Conservation (phyloP, 1,140 invertebrate genomes). For the Drosophila setifemur region DNA sequence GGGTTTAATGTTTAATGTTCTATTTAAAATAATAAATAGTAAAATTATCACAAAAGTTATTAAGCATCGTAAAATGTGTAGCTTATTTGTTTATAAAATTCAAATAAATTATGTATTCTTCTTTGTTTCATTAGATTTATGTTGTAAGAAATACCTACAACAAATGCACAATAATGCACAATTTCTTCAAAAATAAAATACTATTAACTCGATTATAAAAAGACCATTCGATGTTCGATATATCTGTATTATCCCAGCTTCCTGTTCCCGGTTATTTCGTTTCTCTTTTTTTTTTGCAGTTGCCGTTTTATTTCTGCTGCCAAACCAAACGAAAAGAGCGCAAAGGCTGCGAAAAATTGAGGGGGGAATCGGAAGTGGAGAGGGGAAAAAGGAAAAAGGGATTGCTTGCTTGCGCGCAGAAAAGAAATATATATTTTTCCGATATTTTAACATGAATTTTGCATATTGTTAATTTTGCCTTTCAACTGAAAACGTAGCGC, state of each 20-base stretch:
- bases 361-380: neutral
- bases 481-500: slow-evolving; percentile 59
- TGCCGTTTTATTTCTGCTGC: slow-evolving; percentile 37
- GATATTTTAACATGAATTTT: slow-evolving; percentile 81
- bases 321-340: slow-evolving; percentile 62
- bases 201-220: too few species aligned
- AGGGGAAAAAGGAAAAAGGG: slow-evolving; percentile 47
- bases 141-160: too few species aligned
- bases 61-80: too few species aligned
- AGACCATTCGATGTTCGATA: slow-evolving; percentile 26
- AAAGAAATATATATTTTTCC: slow-evolving; percentile 80
- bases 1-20: too few species aligned
- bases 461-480: slow-evolving; percentile 79
- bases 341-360: slow-evolving; percentile 53
- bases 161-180: neutral
- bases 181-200: too few species aligned
- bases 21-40: too few species aligned
- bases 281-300: slow-evolving; percentile 3
- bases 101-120: too few species aligned
- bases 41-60: too few species aligned
- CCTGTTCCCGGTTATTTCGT: slow-evolving; percentile 20
- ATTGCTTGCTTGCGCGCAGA: slow-evolving; percentile 60
- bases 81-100: too few species aligned
- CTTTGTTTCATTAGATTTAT: too few species aligned
- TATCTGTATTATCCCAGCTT: neutral